Evolutionary conservation across 2,888 invertebrate species (phyloP), one percentile per base, ranked within the genome.

Genomic region (Dolomedes plantarius): DNA sequence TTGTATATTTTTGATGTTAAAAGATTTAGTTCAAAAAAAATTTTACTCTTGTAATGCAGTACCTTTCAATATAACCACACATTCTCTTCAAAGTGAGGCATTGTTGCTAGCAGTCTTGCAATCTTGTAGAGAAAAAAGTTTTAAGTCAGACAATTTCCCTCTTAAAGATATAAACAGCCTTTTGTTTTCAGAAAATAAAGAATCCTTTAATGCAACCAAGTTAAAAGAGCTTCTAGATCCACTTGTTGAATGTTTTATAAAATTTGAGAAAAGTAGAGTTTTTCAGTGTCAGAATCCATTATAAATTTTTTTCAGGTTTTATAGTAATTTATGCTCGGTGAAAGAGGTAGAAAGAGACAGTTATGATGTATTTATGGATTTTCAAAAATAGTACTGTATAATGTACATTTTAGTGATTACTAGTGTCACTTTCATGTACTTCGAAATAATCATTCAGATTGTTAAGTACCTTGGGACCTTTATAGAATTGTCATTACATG

Each of bases 51-150:
- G 75, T 29, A 69, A 80, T 62, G 56, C 80, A 28, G 65, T 50
- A 16, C 50, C 79, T 6, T 72, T 86, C 19, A 73, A 67, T 13
- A 13, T 23, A 19, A 56, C 71, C 28, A 75, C 76, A 11, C 32
- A 32, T 46, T 27, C 36, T 9, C 23, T 86, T 5, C 86, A 86
- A 56, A 86, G 86, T 46, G 69, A 80, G 31, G 86, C 79, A 28
- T n/a, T 86, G 56, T 31, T 86, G 1, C 64, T 86, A 5, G 79
- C 86, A 19, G 27, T 86, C 11, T 32, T 76, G 13, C 86, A 86
- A n/a, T 72, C 71, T 5, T 86, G 86, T 28, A n/a, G 86, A 31
- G 86, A 86, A 41, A 86, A 86, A 16, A 72, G 72, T 19, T 76
- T 80, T 27, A 64, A 79, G 27, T 50, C 67, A n/a, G 39, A 50